Base-by-base conservation (phyloP, 2,113 vertebrate species). In the Rhinoptilus africanus region DNA sequence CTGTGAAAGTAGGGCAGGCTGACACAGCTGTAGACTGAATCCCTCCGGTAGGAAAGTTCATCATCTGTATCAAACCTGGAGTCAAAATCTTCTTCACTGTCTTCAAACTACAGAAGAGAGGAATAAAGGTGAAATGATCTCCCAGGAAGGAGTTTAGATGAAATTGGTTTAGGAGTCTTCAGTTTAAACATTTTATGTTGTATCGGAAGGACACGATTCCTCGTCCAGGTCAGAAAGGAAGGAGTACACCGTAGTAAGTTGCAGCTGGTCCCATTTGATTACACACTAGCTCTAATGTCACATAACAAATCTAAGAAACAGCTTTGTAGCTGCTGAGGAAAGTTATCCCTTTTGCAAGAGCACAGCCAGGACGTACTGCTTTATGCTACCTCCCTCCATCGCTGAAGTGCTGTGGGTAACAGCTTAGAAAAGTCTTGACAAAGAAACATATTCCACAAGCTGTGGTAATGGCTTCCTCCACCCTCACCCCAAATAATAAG, bases 61-160 rank as follows among this genome's bases (percentile, higher is more conserved):
- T 99, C 99, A 4, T 99, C 99, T 0, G 99, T 99, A 91, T 99
- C 99, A 51, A 99, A 99, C 87, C 99, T 96, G 9, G 98, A 97
- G 89, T 99, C 99, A n/a, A 99, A 99, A 94, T 99, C 99, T 72
- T 99, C 99, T 96, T 99, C 99, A 5, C 99, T 99, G 85, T 99
- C 99, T 98, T 99, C 99, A 92, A 99, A 99, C 99, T 99, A 95
- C 10, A 88, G 16, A 82, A 94, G 72, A 28, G 81, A 87, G 88
- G 22, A 95, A 92, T 23, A 48, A 60, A 86, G 24, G 37, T 53
- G 73, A 71, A 23, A 4, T 62, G 14, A 90, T 53, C 23, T 67
- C 71, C 76, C 43, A 48, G 66, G n/a, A 62, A 79, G 28, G 35
- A 39, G 14, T 45, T 75, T 37, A 73, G 47, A 59, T 27, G 14